A percentile compares a stretch with the other conserved stretches of the same genome.
These are phyloP conservation scores for Triplophysa dalaica DNA, from an alignment of 2,113 vertebrate species.

Conservation along the genomic window DNA sequence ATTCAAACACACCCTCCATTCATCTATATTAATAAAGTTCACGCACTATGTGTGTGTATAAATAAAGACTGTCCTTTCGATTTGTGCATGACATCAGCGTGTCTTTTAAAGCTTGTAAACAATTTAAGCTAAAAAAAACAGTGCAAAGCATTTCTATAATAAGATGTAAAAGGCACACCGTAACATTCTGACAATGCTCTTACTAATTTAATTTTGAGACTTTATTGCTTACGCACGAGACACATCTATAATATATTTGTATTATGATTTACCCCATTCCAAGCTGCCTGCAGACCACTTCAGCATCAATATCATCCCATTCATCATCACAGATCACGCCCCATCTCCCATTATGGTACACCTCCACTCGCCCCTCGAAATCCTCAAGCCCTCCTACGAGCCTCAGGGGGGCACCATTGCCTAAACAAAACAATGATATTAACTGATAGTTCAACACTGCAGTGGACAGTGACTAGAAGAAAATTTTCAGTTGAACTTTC, in stretches of 20 bases:
- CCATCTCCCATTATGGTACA: conserved; percentile 80
- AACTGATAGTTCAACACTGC: neutral
- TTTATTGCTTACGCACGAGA: neutral
- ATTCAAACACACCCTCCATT: conserved; percentile 40
- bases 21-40: conserved; percentile 55
- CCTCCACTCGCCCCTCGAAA: conserved; percentile 83
- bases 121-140: neutral
- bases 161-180: neutral
- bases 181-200: neutral
- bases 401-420: conserved; percentile 74
- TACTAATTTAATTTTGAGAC: neutral
- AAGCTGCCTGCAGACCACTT: conserved; percentile 84
- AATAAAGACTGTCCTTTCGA: neutral
- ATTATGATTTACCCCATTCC: conserved; percentile 73
- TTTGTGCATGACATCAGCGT: neutral
- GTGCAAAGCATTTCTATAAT: neutral
- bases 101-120: neutral
- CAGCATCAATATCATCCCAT: conserved; percentile 84
- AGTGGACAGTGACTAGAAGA: neutral
- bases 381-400: conserved; percentile 80
- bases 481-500: neutral
- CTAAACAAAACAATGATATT: conserved; percentile 59
- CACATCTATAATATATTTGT: neutral
- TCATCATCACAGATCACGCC: conserved; percentile 83
- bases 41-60: conserved; percentile 30